These are phyloP conservation scores for Pinctada fucata DNA, from an alignment of 2,888 invertebrate genomes.

Conservation along the genomic window DNA sequence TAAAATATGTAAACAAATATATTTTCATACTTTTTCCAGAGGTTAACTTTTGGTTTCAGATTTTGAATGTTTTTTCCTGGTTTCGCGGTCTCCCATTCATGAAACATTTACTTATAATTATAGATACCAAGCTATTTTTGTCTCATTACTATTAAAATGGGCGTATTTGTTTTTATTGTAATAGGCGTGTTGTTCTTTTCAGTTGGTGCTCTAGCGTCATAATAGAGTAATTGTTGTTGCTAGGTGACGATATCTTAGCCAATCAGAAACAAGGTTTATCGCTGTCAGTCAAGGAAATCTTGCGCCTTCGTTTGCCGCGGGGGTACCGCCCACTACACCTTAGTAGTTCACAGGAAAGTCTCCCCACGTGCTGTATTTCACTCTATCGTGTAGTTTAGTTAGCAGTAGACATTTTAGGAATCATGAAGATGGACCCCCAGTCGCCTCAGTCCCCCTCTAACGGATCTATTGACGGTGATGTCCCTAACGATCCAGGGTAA, in stretches of 20 bases:
- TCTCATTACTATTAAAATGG: constrained; percentile 12
- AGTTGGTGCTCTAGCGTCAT: constrained; percentile 57
- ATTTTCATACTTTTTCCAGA: no score
- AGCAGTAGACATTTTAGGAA: constrained; percentile 59
- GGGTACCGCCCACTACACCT: constrained; percentile 67
- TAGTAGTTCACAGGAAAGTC: constrained; percentile 57
- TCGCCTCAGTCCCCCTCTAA: constrained; percentile 62
- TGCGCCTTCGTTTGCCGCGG: constrained; percentile 66
- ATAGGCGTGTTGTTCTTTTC: constrained; percentile 27
- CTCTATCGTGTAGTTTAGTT: constrained; percentile 64
- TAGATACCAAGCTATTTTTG: not conserved
- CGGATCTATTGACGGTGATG: constrained; percentile 85
- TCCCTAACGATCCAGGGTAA: constrained; percentile 96
- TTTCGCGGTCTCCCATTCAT: no score
- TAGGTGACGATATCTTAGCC: constrained; percentile 53
- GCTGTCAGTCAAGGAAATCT: constrained; percentile 66
- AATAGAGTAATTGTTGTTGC: constrained; percentile 61
- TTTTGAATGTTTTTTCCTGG: no score
- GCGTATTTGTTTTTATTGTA: constrained; percentile 43
- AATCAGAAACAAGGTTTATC: constrained; percentile 50
- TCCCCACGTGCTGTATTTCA: constrained; percentile 62
- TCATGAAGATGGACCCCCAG: constrained; percentile 71
- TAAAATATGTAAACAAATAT: no score
- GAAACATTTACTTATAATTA: not conserved
- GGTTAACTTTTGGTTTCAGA: no score